A percentile compares a stretch with the other conserved stretches of the same genome.
Evolutionary conservation across 2,888 invertebrate species (phyloP).

Genomic region (Amblyteles armatorius): DNA sequence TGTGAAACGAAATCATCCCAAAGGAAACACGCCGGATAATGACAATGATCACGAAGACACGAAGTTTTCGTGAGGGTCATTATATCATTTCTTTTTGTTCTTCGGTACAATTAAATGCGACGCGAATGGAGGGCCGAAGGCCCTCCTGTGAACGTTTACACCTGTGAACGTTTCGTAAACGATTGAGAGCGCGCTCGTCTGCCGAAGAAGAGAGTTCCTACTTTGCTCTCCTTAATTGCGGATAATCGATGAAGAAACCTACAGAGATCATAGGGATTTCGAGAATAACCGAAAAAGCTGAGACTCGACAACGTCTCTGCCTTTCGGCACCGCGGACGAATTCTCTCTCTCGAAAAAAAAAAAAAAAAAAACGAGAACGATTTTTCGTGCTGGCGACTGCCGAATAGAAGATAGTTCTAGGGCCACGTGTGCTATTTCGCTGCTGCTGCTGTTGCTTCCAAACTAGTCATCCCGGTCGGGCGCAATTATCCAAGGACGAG

Average conservation of each 20-base stretch:
- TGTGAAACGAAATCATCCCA: constrained; percentile 39
- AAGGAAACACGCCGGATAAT: constrained; percentile 27
- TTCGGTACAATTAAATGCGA: constrained; percentile 55
- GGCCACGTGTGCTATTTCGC: constrained; percentile 44
- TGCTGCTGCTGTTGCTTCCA: constrained; percentile 26
- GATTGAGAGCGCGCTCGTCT: constrained; percentile 30
- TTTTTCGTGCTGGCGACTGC: constrained; percentile 46
- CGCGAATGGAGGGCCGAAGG: constrained; percentile 37
- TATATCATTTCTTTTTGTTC: constrained; percentile 14
- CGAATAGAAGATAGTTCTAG: constrained; percentile 52
- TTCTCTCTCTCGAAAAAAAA: constrained; percentile 61
- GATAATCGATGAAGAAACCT: constrained; percentile 67
- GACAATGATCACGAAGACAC: constrained; percentile 58
- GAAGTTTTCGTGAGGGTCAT: constrained; percentile 28
- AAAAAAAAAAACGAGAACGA: constrained; percentile 59
- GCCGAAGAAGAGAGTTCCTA: constrained; percentile 28
- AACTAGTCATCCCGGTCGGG: constrained; percentile 69
- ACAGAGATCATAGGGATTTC: constrained; percentile 61
- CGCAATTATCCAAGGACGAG: constrained; percentile 82
- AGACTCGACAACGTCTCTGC: constrained; percentile 63
- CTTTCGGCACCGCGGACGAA: constrained; percentile 23
- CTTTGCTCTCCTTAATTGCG: constrained; percentile 67
- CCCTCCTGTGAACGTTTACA: constrained; percentile 68
- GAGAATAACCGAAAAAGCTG: constrained; percentile 66
- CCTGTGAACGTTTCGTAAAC: constrained; percentile 56